A percentile compares a stretch with the other conserved stretches of the same genome.
Conservation (phyloP, 2,888 invertebrate species). For the Acholoe squamosa region DNA sequence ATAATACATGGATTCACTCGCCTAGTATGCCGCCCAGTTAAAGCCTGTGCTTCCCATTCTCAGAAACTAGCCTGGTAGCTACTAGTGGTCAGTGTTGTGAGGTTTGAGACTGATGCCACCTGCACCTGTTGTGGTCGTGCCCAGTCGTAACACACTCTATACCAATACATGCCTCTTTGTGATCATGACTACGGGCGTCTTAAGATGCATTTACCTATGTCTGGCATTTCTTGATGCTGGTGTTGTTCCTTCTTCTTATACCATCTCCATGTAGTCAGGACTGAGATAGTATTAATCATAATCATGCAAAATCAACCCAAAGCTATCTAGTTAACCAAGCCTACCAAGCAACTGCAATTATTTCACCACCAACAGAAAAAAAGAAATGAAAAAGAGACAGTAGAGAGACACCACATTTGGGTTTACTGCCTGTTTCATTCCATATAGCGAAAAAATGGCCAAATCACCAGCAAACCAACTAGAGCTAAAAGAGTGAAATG, state of each 20-base stretch:
- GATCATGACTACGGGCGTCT: conserved; percentile 28
- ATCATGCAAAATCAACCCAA: background rate
- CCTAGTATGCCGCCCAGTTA: too few species aligned
- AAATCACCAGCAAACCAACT: conserved; percentile 53
- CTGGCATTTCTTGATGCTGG: conserved; percentile 65
- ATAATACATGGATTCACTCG: too few species aligned
- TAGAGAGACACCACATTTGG: conserved; percentile 51
- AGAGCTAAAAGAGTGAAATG: conserved; percentile 40
- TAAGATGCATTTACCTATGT: conserved; percentile 42
- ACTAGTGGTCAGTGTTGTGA: conserved; percentile 57
- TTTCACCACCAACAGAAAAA: conserved; percentile 41
- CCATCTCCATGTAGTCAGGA: conserved; percentile 56
- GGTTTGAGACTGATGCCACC: conserved; percentile 30
- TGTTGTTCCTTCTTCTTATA: conserved; percentile 3
- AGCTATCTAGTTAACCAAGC: conserved; percentile 21
- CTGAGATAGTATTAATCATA: conserved; percentile 46
- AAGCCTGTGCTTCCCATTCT: too few species aligned
- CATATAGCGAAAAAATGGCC: conserved; percentile 58
- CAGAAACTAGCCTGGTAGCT: conserved; percentile 43
- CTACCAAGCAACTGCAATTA: conserved; percentile 41
- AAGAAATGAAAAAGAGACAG: background rate
- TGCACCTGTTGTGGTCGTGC: conserved; percentile 56
- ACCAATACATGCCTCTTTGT: conserved; percentile 54
- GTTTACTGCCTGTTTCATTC: conserved; percentile 60
- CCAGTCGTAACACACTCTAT: conserved; percentile 46